A percentile compares a stretch with the other conserved stretches of the same genome.
Conservation (phyloP, 2,888 invertebrate species). For the Temnothorax ravouxi region DNA sequence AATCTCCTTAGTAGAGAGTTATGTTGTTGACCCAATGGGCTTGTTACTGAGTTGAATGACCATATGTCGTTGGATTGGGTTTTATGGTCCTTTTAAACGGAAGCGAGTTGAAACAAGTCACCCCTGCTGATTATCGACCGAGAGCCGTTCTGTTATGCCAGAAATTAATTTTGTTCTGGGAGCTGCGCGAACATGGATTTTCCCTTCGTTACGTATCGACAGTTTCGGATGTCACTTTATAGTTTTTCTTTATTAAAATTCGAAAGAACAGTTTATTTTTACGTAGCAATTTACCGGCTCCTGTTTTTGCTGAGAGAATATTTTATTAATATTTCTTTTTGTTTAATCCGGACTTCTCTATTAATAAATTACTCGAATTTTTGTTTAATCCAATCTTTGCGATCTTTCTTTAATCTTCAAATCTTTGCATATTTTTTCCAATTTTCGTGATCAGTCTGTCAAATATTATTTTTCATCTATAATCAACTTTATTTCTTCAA, state of each 20-base stretch:
- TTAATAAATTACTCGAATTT: conserved; percentile 18
- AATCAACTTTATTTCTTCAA: neutral
- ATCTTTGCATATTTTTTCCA: neutral
- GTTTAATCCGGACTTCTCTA: neutral
- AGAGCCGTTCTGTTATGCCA: conserved; percentile 45
- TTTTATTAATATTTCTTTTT: neutral
- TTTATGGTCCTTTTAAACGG: conserved; percentile 41
- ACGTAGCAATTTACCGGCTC: neutral
- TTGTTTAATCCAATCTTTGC: neutral
- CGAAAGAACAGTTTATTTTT: conserved; percentile 23
- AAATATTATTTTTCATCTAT: neutral
- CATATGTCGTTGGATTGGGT: conserved; percentile 31
- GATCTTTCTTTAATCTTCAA: neutral
- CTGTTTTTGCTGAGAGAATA: neutral
- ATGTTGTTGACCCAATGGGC: conserved; percentile 44
- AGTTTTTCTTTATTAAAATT: conserved; percentile 33
- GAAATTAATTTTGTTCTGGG: conserved; percentile 65
- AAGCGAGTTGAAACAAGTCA: conserved; percentile 50
- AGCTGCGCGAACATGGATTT: conserved; percentile 53
- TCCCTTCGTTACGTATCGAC: conserved; percentile 48
- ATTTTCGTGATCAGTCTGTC: neutral
- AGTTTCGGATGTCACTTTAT: conserved; percentile 29
- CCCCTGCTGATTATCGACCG: conserved; percentile 35
- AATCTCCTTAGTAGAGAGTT: conserved; percentile 30
- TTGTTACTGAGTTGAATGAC: conserved; percentile 50